A percentile compares a stretch with the other conserved stretches of the same genome.
These are phyloP conservation scores for Phylloscopus trochiloides DNA, from an alignment of 2,113 vertebrate genomes.

Conservation along the genomic window DNA sequence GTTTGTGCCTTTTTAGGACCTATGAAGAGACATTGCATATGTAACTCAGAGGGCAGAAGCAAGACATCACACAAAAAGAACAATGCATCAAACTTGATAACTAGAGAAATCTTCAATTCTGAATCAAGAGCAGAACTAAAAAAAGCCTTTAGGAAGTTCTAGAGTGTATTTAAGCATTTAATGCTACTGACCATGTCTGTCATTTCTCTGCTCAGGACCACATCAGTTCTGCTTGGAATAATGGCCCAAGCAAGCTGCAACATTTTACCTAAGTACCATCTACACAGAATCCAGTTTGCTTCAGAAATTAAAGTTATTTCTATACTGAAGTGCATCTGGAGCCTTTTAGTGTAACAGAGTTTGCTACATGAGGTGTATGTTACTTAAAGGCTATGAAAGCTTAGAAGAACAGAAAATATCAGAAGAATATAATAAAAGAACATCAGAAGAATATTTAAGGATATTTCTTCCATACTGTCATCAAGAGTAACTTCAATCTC, in stretches of 20 bases:
- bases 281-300: not conserved
- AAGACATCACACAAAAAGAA: not conserved
- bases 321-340: not conserved
- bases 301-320: not conserved
- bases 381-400: not conserved
- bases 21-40: not conserved
- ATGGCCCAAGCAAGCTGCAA: not conserved
- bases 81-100: not conserved
- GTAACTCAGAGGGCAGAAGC: not conserved
- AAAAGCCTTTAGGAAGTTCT: not conserved
- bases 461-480: conserved; percentile 58
- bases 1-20: conserved; percentile 64
- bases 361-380: not conserved
- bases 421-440: not conserved
- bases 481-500: conserved; percentile 76
- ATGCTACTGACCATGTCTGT: not conserved
- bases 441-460: not conserved
- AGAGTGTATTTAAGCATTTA: not conserved
- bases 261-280: not conserved
- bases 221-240: not conserved
- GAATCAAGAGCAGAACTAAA: not conserved
- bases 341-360: not conserved
- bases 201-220: not conserved
- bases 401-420: not conserved
- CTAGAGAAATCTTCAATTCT: not conserved